Evolutionary conservation across 2,888 invertebrate genomes (phyloP).

Genomic region (Cerceris rybyensis): DNA sequence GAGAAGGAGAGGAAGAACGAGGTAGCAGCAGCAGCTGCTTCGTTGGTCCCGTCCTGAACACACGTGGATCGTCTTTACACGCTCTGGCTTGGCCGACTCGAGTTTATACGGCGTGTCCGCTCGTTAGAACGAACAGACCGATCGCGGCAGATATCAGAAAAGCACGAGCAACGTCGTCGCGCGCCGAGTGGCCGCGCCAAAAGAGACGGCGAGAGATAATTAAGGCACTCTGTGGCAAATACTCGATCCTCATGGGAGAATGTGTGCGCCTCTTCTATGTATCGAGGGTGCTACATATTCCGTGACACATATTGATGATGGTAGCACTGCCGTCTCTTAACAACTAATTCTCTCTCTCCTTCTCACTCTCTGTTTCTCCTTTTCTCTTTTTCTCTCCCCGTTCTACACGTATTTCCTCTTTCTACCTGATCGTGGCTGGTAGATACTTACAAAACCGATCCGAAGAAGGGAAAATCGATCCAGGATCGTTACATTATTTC

Average conservation of each 20-base stretch:
- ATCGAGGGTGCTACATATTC: slow-evolving; percentile 69
- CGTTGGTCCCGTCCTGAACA: slow-evolving; percentile 19
- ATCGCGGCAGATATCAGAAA: slow-evolving; percentile 68
- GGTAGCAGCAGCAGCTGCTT: slow-evolving; percentile 36
- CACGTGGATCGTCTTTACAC: slow-evolving; percentile 30
- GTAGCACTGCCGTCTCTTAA: slow-evolving; percentile 75
- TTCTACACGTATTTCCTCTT: not conserved
- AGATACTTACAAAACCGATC: slow-evolving; percentile 46
- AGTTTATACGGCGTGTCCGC: slow-evolving; percentile 48
- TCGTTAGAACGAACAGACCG: slow-evolving; percentile 61
- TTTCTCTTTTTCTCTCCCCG: slow-evolving; percentile 8
- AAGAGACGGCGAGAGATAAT: slow-evolving; percentile 78
- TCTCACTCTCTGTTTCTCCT: slow-evolving; percentile 3
- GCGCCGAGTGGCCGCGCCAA: slow-evolving; percentile 51
- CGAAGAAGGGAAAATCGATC: too few species aligned
- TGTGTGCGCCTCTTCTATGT: slow-evolving; percentile 33
- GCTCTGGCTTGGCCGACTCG: slow-evolving; percentile 10
- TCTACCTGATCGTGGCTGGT: slow-evolving; percentile 26
- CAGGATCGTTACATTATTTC: too few species aligned
- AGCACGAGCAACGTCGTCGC: slow-evolving; percentile 40
- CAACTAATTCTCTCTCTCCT: slow-evolving; percentile 59
- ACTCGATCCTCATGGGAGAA: slow-evolving; percentile 45
- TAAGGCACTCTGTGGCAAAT: slow-evolving; percentile 78
- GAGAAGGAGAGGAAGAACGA: too few species aligned
- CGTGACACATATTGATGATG: slow-evolving; percentile 78